These are phyloP conservation scores for Hermaeophaga mercurialis DNA, from an alignment of 2,888 invertebrate species.

Conservation along the genomic window DNA sequence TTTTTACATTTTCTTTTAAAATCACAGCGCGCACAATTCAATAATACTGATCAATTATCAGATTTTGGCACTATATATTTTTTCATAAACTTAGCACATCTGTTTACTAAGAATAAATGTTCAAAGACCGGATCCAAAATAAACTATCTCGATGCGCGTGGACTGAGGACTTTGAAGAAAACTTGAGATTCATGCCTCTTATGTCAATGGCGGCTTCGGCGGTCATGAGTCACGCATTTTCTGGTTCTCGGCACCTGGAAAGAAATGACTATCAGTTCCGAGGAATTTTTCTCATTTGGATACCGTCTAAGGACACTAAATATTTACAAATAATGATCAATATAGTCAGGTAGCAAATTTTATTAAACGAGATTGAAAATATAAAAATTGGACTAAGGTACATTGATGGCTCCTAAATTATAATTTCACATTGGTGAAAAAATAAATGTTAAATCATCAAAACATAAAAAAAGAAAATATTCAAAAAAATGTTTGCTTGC, in stretches of 20 bases:
- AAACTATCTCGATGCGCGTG: constrained; percentile 32
- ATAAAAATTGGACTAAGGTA: no score
- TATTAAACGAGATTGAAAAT: no score
- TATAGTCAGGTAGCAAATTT: background rate
- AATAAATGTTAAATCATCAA: no score
- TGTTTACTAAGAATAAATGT: constrained; percentile 31
- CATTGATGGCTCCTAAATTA: no score
- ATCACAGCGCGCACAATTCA: constrained; percentile 25
- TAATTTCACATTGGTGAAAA: no score
- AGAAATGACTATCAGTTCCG: constrained; percentile 21
- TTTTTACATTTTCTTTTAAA: constrained; percentile 33
- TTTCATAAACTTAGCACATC: constrained; percentile 27
- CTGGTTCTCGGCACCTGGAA: constrained; percentile 27
- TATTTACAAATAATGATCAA: constrained; percentile 1
- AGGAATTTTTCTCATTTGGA: constrained; percentile 17
- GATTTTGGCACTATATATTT: constrained; percentile 34
- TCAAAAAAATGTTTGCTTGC: no score
- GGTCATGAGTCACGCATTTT: constrained; percentile 39
- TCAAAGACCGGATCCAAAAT: constrained; percentile 30
- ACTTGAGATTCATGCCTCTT: constrained; percentile 36
- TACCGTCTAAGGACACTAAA: constrained; percentile 10
- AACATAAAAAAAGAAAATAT: no score
- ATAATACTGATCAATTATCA: constrained; percentile 33
- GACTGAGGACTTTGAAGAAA: constrained; percentile 26
- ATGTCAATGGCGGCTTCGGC: constrained; percentile 36